These are phyloP conservation scores for Apaloderma vittatum DNA, from an alignment of 2,113 vertebrate genomes.

Conservation along the genomic window DNA sequence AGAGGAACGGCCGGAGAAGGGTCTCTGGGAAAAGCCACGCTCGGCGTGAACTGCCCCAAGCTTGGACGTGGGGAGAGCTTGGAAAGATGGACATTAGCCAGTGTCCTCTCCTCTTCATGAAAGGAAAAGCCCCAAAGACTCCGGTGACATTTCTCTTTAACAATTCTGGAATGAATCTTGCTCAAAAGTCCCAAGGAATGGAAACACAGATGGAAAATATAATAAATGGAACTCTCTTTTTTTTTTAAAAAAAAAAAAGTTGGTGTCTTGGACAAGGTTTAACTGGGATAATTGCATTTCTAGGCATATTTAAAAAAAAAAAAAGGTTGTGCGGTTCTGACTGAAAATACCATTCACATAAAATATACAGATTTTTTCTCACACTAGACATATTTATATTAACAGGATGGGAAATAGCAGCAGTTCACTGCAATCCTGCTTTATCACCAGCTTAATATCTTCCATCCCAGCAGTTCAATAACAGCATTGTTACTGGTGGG, in stretches of 20 bases:
- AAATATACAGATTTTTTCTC: background rate
- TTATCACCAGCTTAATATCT: background rate
- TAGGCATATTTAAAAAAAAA: background rate
- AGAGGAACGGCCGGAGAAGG: background rate
- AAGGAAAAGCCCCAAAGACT: background rate
- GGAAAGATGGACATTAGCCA: background rate
- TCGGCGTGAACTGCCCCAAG: background rate
- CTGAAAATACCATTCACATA: background rate
- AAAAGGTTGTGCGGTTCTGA: background rate
- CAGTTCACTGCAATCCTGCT: background rate
- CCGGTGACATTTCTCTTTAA: background rate
- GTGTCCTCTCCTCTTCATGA: background rate
- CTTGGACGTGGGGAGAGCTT: accelerated
- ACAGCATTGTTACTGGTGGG: background rate
- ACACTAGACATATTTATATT: background rate
- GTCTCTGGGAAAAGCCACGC: background rate
- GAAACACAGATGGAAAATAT: slow-evolving; percentile 24
- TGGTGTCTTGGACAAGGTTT: background rate
- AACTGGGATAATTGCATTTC: background rate
- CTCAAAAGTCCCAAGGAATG: background rate
- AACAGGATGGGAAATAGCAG: slow-evolving; percentile 16
- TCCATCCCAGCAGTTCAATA: background rate
- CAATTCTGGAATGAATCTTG: background rate
- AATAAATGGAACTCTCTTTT: background rate
- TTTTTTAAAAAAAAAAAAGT: too few relatives aligned